These are phyloP conservation scores for Cebidichthys violaceus DNA, from an alignment of 2,113 vertebrate species.

Conservation along the genomic window DNA sequence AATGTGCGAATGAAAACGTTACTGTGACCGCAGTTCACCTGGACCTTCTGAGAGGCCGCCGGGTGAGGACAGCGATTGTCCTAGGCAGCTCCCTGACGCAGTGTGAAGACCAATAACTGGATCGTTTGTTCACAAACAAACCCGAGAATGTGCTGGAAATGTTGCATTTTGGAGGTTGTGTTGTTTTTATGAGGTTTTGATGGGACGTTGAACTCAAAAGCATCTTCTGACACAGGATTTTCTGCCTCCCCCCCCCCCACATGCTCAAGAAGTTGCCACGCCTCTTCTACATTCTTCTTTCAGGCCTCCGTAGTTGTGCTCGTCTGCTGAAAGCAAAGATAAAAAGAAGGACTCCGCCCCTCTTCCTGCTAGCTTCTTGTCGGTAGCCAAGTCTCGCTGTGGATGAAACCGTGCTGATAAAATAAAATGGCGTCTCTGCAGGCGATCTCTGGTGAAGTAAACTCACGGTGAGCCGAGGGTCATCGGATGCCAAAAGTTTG, in stretches of 20 bases:
- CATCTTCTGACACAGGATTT: conserved; percentile 11
- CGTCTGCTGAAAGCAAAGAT: not conserved
- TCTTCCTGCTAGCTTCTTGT: not conserved
- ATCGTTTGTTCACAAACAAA: not conserved
- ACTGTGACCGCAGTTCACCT: no score
- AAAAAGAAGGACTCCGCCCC: not conserved
- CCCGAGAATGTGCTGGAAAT: conserved; percentile 13
- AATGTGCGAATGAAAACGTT: not conserved
- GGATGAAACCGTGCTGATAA: not conserved
- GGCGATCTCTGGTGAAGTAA: not conserved
- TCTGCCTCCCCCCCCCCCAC: conserved; percentile 3
- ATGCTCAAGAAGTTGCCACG: not conserved
- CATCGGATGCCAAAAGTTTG: conserved; percentile 27
- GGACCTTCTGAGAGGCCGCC: not conserved
- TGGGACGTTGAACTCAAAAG: not conserved
- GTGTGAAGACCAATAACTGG: not conserved
- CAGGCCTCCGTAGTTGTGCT: not conserved
- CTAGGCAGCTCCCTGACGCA: not conserved
- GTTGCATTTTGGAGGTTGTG: not conserved
- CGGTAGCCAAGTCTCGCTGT: not conserved
- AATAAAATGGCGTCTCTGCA: not conserved
- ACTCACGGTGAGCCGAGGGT: not conserved
- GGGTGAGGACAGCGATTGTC: not conserved
- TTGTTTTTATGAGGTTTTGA: not conserved
- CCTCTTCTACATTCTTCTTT: not conserved